phyloP scores from a whole-genome alignment of 1,140 invertebrate genomes.

The Leptinotarsa texana region DNA sequence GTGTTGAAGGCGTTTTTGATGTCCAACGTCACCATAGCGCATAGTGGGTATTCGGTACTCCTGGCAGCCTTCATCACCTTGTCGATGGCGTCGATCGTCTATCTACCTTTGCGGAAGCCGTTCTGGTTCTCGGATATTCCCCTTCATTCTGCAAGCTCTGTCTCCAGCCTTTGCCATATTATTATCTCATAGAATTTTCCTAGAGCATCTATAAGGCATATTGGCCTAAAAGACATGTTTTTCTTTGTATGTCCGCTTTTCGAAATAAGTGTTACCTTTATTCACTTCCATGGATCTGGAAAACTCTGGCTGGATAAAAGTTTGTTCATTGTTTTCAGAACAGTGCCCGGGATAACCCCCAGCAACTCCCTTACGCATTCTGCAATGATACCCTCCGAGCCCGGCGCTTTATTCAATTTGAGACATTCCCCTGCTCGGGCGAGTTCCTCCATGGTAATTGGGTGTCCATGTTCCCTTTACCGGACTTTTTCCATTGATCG shows the following conservation, averaged over 20 bases:
- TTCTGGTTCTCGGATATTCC: neutral
- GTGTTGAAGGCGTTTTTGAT: constrained; percentile 9
- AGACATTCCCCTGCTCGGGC: too few species aligned
- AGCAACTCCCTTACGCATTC: too few species aligned
- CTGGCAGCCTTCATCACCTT: neutral
- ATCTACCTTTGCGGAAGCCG: neutral
- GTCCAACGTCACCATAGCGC: neutral
- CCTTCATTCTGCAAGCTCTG: neutral
- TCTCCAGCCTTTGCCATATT: neutral
- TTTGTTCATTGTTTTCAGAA: neutral
- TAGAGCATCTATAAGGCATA: neutral
- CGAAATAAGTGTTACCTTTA: neutral
- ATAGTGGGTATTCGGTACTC: too few species aligned
- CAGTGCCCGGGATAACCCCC: neutral
- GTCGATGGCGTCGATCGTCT: neutral
- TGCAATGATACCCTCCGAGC: too few species aligned
- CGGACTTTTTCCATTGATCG: too few species aligned
- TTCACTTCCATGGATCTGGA: neutral
- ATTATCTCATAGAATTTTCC: neutral
- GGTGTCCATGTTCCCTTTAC: too few species aligned
- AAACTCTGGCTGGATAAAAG: neutral
- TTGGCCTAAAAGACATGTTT: neutral
- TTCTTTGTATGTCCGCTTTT: neutral
- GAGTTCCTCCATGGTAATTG: too few species aligned
- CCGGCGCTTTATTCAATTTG: too few species aligned